Evolutionary conservation across 2,113 vertebrate genomes (phyloP).

Genomic region (Corythoichthys haematopterus): DNA sequence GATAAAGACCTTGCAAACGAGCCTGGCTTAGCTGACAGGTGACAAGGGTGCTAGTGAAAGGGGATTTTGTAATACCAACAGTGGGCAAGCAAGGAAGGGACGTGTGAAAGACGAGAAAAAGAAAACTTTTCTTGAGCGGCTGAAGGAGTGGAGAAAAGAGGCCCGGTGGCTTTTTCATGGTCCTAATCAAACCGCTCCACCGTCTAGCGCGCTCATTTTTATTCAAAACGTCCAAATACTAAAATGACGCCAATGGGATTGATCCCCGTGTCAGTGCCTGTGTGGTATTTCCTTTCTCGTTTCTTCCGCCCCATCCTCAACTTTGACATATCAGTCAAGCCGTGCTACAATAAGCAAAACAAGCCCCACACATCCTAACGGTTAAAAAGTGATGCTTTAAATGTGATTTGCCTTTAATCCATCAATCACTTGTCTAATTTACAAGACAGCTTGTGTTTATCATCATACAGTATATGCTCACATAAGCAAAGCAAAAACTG

Average conservation of each 20-base stretch:
- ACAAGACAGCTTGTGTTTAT: background rate
- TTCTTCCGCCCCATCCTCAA: constrained; percentile 53
- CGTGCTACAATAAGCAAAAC: constrained; percentile 42
- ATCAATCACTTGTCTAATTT: background rate
- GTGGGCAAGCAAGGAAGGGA: constrained; percentile 74
- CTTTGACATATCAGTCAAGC: constrained; percentile 74
- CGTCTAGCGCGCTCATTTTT: constrained; percentile 72
- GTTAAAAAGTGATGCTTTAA: constrained; percentile 52
- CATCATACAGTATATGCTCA: background rate
- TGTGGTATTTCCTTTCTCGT: constrained; percentile 72
- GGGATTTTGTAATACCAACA: constrained; percentile 85
- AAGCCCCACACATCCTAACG: constrained; percentile 43
- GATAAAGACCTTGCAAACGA: constrained; percentile 81
- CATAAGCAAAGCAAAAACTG: background rate
- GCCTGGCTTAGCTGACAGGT: constrained; percentile 82
- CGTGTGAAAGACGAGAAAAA: constrained; percentile 77
- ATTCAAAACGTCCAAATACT: constrained; percentile 74
- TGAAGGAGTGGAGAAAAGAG: constrained; percentile 67
- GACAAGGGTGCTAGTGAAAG: constrained; percentile 80
- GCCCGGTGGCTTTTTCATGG: constrained; percentile 53
- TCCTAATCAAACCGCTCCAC: constrained; percentile 74
- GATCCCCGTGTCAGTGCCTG: constrained; percentile 74
- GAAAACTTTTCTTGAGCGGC: constrained; percentile 70
- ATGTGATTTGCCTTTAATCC: constrained; percentile 27
- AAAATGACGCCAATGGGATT: constrained; percentile 73